Evolutionary conservation across 2,888 invertebrate species (phyloP), one percentile per base, ranked within the genome.

Genomic region (Heliconius ethilla): DNA sequence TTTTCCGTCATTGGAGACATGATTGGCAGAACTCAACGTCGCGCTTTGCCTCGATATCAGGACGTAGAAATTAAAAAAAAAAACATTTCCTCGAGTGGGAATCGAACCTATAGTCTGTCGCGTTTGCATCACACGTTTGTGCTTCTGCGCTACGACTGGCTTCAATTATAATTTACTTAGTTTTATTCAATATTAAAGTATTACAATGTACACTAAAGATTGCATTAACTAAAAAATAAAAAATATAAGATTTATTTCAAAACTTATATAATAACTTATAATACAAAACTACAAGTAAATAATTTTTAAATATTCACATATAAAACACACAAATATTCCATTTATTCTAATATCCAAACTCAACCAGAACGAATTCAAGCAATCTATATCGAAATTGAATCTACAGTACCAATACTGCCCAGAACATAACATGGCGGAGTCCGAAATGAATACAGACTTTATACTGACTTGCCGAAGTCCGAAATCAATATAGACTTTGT

Each of bases 381-480:
- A 77, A 77, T 70, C 77, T 76, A 77, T 79, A 80, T 79, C 62
- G 79, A 78, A 81, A 79, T 81, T 79, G 79, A 75, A 78, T 78
- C 72, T 78, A 75, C 78, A 55, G 62, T 70, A 33, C 29, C 79
- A 80, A 80, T 79, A 65, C 77, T 65, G 75, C 62, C 63, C 72
- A 78, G 75, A 67, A 77, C 62, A 65, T 62, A 75, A 66, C 76
- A 67, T 55, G 75, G 15, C 51, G 51, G 1, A 51, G 51, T 18
- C 86, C 86, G 86, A 89, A 88, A 87, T 83, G 85, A 86, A 82
- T 84, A 81, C 81, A 82, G 82, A 79, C 75, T 76, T 79, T 84
- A 84, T 83, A 84, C 81, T 80, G 79, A 82, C 79, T 51, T 77
- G 18, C 45, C 45, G 45, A 51, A 18, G 45, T 18, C 86, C 86